phyloP scores from a whole-genome alignment of 1,140 invertebrate genomes.

The Megalonaias nervosa region DNA sequence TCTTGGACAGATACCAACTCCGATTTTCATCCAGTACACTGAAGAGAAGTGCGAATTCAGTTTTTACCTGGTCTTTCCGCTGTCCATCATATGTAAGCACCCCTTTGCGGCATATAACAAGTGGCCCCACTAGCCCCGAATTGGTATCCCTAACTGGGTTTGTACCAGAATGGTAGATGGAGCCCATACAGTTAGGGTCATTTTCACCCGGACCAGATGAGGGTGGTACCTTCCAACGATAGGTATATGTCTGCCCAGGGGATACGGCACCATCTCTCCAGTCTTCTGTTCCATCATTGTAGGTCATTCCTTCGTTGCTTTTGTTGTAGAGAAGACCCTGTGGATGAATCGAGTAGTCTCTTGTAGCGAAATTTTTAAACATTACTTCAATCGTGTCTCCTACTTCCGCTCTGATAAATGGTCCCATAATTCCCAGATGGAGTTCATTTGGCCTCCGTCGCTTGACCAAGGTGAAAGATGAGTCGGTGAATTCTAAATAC shows the following conservation, averaged over 20 bases:
- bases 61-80: conserved; percentile 40
- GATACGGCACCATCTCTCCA: conserved; percentile 6
- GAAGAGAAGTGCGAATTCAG: conserved; percentile 56
- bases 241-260: conserved; percentile 33
- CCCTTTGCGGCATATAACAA: conserved; percentile 51
- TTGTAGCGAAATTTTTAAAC: conserved; percentile 35
- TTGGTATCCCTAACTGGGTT: conserved; percentile 51
- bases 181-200: conserved; percentile 57
- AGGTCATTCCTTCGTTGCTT: conserved; percentile 43
- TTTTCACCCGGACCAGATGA: conserved; percentile 46
- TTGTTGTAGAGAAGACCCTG: conserved; percentile 47
- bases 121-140: conserved; percentile 58
- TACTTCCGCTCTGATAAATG: conserved; percentile 57
- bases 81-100: conserved; percentile 32
- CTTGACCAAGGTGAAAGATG: conserved; percentile 41
- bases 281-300: conserved; percentile 14
- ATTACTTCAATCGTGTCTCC: conserved; percentile 47
- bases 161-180: conserved; percentile 59
- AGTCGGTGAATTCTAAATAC: conserved; percentile 54
- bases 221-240: conserved; percentile 53
- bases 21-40: conserved; percentile 57
- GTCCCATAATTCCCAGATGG: conserved; percentile 55
- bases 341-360: conserved; percentile 44
- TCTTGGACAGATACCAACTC: conserved; percentile 57
- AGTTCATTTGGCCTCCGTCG: conserved; percentile 30